Evolutionary conservation across 1,140 invertebrate genomes (phyloP), one percentile per base, ranked within the genome.

Genomic region (Nasonia vitripennis): DNA sequence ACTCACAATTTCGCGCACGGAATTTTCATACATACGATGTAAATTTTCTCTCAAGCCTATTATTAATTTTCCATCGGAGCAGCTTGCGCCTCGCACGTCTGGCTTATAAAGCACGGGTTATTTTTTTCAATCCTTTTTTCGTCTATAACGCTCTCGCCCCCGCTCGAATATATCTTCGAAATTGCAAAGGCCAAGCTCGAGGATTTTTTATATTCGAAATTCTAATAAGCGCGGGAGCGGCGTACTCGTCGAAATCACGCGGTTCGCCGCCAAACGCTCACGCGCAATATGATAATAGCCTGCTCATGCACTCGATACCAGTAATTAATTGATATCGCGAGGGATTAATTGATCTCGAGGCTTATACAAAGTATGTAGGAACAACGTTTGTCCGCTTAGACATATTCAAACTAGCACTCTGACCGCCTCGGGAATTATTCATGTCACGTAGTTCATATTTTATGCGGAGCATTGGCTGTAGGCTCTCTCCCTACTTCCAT

Each of bases 361-460:
- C 83, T 86, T 78, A 71, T 34, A 79, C 20, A 68, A 67, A 78
- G 34, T 37, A 37, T 37, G 37, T 78, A 14, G 79, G 45, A 81
- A 84, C 17, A 27, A 37, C 74, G n/a, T 82, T 78, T 81, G 78
- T 87, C 67, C 14, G 77, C 77, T 88, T 75, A 79, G 78, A 86
- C 34, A 0, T 87, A 87, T 87, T 87, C 87, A 84, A 88, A 87
- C 82, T 77, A 78, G 86, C 85, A 85, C 81, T 86, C 78, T 85
- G 71, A 86, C 68, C 86, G 41, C 85, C 71, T 48, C 80, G 55
- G 84, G 90, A 91, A 91, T 91, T 89, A 91, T 91, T 91, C 90
- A 91, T 90, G 89, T 90, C 90, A 90, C 90, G 90, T 91, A 90
- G 87, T 87, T 87, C 82, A 87, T 86, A 88, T 90, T 91, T 90